Percentiles rank a stretch among this genome's conserved stretches.
Evolutionary conservation across 2,888 invertebrate genomes (phyloP).

Genomic region (Diloba caeruleocephala): DNA sequence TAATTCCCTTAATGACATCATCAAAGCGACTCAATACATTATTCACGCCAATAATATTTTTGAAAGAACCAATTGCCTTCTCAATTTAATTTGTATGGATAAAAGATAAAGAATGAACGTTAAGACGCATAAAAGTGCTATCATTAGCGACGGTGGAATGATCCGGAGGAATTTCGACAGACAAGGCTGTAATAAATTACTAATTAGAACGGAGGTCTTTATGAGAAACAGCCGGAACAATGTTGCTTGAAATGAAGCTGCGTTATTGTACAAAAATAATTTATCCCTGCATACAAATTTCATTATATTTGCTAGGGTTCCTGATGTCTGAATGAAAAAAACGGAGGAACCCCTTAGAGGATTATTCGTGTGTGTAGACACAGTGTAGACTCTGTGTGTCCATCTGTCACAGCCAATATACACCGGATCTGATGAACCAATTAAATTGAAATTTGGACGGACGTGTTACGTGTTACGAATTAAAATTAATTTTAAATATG

Average conservation of each 20-base stretch:
- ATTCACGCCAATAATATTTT: constrained; percentile 23
- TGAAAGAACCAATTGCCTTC: constrained; percentile 24
- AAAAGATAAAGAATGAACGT: constrained; percentile 38
- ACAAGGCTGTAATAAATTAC: constrained; percentile 47
- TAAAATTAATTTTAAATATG: too few species aligned
- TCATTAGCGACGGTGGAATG: constrained; percentile 34
- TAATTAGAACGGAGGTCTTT: constrained; percentile 41
- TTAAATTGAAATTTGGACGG: too few species aligned
- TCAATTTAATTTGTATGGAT: constrained; percentile 44
- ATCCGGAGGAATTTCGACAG: constrained; percentile 30
- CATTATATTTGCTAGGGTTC: too few species aligned
- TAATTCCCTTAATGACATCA: not conserved
- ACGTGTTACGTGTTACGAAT: too few species aligned
- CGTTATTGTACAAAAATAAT: too few species aligned
- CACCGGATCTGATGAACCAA: too few species aligned
- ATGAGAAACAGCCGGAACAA: constrained; percentile 11
- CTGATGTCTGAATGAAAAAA: too few species aligned
- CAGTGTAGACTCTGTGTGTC: too few species aligned
- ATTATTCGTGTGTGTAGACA: too few species aligned
- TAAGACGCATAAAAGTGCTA: constrained; percentile 33
- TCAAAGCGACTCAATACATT: constrained; percentile 4
- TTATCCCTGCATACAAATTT: too few species aligned
- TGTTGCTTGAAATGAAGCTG: not conserved
- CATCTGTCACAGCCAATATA: too few species aligned
- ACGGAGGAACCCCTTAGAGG: too few species aligned